Base-by-base conservation (phyloP, 2,888 invertebrate genomes). In the Panopea generosa region DNA sequence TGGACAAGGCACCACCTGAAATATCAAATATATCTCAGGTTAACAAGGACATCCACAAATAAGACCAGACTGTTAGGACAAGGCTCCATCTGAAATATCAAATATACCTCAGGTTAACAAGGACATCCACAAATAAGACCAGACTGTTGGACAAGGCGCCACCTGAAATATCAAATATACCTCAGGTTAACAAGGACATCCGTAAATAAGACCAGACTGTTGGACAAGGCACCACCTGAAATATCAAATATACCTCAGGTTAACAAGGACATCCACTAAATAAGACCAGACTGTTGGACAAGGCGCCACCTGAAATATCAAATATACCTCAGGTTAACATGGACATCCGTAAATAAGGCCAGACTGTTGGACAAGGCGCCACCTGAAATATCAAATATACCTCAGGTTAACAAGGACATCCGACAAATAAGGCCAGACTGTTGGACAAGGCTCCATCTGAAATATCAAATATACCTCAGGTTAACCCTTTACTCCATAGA, bases 191-290 rank as follows among this genome's bases (percentile, higher is more conserved):
- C n/a, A n/a, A 99, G 98, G 24, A 99, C 99, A 93, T 99, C 99
- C 55, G 99, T 99, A 70, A 99, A 98, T 82, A 96, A 95, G 47
- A 96, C 96, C 90, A 96, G 94, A 93, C 96, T 96, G 88, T 95
- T 95, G 24, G 96, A 95, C 87, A 95, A 90, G 70, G 95, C 92
- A 68, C 96, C 96, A 90, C 96, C 96, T 95, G 91, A 27, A 84
- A 84, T 33, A 33, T 33, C 33, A 33, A 7, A 33, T 11, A 33
- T 33, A 11, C 84, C 99, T 95, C 84, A 99, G 94, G 93, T 99
- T 99, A 53, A n/a, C n/a, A n/a, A 99, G 98, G 24, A 99, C 99
- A 93, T 99, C 99, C 55, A 99, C 99, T n/a, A 70, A 99, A 98
- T 82, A 96, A 95, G 47, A 96, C 96, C 90, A 96, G 94, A n/a